These are phyloP conservation scores for Gasteruption jaculator DNA, from an alignment of 2,888 invertebrate genomes.

Conservation along the genomic window DNA sequence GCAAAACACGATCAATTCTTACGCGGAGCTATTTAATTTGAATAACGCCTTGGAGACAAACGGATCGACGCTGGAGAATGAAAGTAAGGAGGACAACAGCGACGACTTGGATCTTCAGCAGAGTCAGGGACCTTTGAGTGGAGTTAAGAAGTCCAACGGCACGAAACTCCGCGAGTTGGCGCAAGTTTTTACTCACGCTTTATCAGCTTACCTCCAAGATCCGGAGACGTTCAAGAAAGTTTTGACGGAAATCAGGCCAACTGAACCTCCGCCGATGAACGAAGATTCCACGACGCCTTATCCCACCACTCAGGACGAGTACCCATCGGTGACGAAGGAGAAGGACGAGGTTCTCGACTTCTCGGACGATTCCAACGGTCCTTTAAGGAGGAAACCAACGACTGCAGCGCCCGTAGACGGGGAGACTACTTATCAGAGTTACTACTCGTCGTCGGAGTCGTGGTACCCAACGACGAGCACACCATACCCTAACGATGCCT, in stretches of 20 bases:
- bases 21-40: constrained; percentile 53
- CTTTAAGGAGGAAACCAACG: constrained; percentile 37
- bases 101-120: constrained; percentile 58
- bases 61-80: constrained; percentile 28
- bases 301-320: constrained; percentile 52
- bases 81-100: constrained; percentile 20
- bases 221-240: constrained; percentile 76
- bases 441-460: constrained; percentile 26
- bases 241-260: constrained; percentile 73
- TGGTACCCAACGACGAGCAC: constrained; percentile 27
- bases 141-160: constrained; percentile 57
- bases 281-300: constrained; percentile 32
- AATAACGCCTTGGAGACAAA: constrained; percentile 42
- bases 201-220: constrained; percentile 78
- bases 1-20: constrained; percentile 64
- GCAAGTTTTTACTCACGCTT: constrained; percentile 78
- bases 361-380: constrained; percentile 61
- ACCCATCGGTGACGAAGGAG: constrained; percentile 60
- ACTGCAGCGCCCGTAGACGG: constrained; percentile 24
- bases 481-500: constrained; percentile 31
- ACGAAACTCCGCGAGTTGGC: constrained; percentile 67
- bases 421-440: constrained; percentile 28
- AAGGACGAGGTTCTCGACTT: constrained; percentile 76
- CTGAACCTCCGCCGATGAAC: constrained; percentile 60
- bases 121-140: constrained; percentile 61